Evolutionary conservation across 2,113 vertebrate genomes (phyloP).

Genomic region (Cynoglossus semilaevis): DNA sequence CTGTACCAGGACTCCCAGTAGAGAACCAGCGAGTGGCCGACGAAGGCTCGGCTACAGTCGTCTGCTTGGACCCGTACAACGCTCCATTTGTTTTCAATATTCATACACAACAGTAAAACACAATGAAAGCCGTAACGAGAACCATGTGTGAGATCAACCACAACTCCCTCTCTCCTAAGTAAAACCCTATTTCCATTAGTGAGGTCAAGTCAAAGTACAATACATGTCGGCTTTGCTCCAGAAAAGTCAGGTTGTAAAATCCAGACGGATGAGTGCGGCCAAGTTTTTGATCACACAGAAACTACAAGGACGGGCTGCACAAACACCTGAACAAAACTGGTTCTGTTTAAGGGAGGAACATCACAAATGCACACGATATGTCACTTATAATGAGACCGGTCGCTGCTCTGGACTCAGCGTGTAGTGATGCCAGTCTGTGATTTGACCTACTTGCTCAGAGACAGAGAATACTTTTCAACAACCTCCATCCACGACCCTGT

Average conservation of each 20-base stretch:
- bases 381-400: not conserved
- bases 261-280: conserved; percentile 5
- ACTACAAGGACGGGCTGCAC: not conserved
- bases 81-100: conserved; percentile 25
- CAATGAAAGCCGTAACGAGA: conserved; percentile 9
- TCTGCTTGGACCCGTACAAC: conserved; percentile 1
- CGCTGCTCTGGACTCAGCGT: not conserved
- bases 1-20: conserved; percentile 1
- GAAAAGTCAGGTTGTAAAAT: conserved; percentile 21
- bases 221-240: not conserved
- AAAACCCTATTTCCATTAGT: conserved; percentile 23
- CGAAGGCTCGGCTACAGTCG: not conserved
- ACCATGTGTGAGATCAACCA: conserved; percentile 30
- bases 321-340: not conserved
- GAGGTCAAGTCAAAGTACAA: conserved; percentile 11
- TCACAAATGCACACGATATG: not conserved
- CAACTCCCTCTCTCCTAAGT: conserved; percentile 1
- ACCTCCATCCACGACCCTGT: not conserved
- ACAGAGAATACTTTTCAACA: not conserved
- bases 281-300: not conserved
- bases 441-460: not conserved
- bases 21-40: not conserved
- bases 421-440: not conserved
- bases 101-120: conserved; percentile 7
- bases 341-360: not conserved